Evolutionary conservation across 2,797 vertebrate genomes (phyloP), one percentile per base, ranked within the genome.

Genomic region (Alexandromys oeconomus): DNA sequence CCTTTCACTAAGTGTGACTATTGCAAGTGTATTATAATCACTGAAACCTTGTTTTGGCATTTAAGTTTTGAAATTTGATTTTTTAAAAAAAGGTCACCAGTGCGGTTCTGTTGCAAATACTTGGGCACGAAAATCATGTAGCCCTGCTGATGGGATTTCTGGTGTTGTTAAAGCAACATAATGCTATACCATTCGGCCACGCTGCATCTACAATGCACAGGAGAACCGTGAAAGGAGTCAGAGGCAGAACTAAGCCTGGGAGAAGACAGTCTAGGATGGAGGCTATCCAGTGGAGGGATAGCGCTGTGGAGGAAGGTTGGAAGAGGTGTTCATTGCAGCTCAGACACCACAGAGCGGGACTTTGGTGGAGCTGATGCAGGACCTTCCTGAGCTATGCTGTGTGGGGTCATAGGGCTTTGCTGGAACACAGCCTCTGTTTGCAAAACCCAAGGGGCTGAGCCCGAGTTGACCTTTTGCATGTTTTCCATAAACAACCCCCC

Each of bases 11-110:
- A 94, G 40, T 67, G 63, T 54, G 84, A 87, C 86, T 59, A 63
- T 74, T 57, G 81, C 46, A 93, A 92, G 13, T 88, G 23, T 27
- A 27, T 54, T 79, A 51, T 46, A 92, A 84, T 81, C 43, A 89
- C 15, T 54, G 8, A 25, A 76, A 87, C 34, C 10, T 4, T 86
- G 8, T 34, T 86, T 91, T 51, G 40, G 51, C 29, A 21, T 92
- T 92, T 74, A 13, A 43, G 59, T 77, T 19, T 51, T 19, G 27
- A 78, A 94, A 81, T 57, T 51, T 86, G 29, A n/a, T 25, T 85
- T 34, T 61, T 59, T 15, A 19, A 65, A 46, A 14, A n/a, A 80
- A 57, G 82, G 6, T 3, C 31, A 93, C 79, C 63, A 80, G 69
- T 63, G 87, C 61, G 6, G 9, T 61, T 82, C 87, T 59, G 21